Evolutionary conservation across 2,888 invertebrate genomes (phyloP).

Genomic region (Tribolium freemani): DNA sequence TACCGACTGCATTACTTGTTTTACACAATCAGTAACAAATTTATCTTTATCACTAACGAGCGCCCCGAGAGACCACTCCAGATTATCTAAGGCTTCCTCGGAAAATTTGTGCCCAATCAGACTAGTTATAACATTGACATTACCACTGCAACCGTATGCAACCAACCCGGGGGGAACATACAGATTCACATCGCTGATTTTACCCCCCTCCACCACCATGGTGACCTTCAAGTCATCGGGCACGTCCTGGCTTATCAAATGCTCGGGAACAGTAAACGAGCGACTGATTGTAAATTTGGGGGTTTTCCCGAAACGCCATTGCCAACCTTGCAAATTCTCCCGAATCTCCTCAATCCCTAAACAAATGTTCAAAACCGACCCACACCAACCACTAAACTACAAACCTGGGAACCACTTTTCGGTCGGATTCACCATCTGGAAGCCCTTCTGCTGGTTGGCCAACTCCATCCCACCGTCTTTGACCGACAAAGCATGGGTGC

Average conservation of each 20-base stretch:
- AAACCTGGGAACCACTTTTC: slow-evolving; percentile 85
- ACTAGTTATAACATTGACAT: slow-evolving; percentile 75
- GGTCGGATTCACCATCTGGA: slow-evolving; percentile 88
- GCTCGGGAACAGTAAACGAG: slow-evolving; percentile 74
- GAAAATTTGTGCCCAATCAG: slow-evolving; percentile 78
- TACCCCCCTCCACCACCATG: slow-evolving; percentile 76
- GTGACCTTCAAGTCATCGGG: slow-evolving; percentile 73
- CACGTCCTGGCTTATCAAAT: slow-evolving; percentile 68
- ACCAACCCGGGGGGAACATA: slow-evolving; percentile 75
- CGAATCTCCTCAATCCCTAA: slow-evolving; percentile 67
- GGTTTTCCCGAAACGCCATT: slow-evolving; percentile 90
- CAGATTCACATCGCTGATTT: slow-evolving; percentile 76
- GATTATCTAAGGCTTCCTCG: slow-evolving; percentile 73
- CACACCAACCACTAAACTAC: neutral
- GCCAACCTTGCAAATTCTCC: slow-evolving; percentile 82
- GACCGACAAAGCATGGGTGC: slow-evolving; percentile 77
- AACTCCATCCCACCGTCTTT: slow-evolving; percentile 81
- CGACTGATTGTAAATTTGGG: slow-evolving; percentile 85
- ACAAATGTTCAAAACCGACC: neutral
- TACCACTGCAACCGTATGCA: slow-evolving; percentile 74
- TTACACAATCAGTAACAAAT: slow-evolving; percentile 76
- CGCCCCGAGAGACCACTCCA: slow-evolving; percentile 68
- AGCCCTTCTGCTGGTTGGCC: slow-evolving; percentile 84
- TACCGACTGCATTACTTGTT: slow-evolving; percentile 74
- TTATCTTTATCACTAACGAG: slow-evolving; percentile 69